phyloP scores from a whole-genome alignment of 2,888 invertebrate species.

The Eledona agricola region DNA sequence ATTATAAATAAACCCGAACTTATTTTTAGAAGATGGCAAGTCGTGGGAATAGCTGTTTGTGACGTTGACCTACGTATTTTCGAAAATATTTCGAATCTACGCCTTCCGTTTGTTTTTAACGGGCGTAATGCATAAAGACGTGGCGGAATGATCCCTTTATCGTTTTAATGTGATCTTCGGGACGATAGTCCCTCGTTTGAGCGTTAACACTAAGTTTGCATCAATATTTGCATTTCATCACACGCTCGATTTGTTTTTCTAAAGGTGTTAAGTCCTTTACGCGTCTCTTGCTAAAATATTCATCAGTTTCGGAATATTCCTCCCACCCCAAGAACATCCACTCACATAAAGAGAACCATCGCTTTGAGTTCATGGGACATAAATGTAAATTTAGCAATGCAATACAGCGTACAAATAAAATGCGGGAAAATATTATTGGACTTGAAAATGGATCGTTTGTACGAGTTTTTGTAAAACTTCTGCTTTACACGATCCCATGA shows the following conservation, averaged over 20 bases:
- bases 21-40: constrained; percentile 3
- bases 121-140: too few relatives aligned
- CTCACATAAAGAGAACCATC: constrained; percentile 21
- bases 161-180: too few relatives aligned
- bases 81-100: constrained; percentile 4
- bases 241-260: constrained; percentile 54
- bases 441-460: too few relatives aligned
- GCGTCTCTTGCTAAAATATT: constrained; percentile 49
- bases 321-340: constrained; percentile 23
- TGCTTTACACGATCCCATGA: too few relatives aligned
- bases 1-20: constrained; percentile 4
- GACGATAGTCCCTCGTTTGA: constrained; percentile 16
- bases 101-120: too few relatives aligned
- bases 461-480: too few relatives aligned
- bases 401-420: too few relatives aligned
- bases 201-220: constrained; percentile 43
- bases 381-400: too few relatives aligned
- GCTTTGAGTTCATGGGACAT: constrained; percentile 18
- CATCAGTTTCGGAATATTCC: constrained; percentile 46
- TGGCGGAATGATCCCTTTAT: too few relatives aligned
- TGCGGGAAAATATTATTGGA: too few relatives aligned
- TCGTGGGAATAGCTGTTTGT: constrained; percentile 13
- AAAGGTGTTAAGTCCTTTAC: constrained; percentile 51
- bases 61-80: constrained; percentile 10
- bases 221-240: constrained; percentile 57